phyloP scores from a whole-genome alignment of 2,797 vertebrate species.

The Tamandua tetradactyla region DNA sequence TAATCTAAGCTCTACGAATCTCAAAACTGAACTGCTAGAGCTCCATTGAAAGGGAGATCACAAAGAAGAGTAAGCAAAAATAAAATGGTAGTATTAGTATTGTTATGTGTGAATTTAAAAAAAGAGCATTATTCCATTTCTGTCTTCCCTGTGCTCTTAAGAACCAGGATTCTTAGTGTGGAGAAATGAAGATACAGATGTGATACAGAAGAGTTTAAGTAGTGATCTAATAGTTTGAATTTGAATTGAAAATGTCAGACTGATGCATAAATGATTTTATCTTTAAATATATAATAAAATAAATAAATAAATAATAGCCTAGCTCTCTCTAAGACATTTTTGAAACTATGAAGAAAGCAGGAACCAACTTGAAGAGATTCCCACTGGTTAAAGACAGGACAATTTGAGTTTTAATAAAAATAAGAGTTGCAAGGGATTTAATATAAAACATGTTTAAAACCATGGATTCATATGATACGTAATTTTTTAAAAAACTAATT shows the following conservation, averaged over 20 bases:
- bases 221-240: neutral
- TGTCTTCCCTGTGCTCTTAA: neutral
- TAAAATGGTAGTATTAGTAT: neutral
- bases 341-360: neutral
- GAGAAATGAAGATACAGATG: neutral
- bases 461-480: neutral
- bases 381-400: neutral
- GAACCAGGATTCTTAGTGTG: neutral
- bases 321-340: neutral
- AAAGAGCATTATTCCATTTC: neutral
- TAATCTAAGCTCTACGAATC: neutral
- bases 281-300: neutral
- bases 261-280: neutral
- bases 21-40: neutral
- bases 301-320: neutral
- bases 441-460: neutral
- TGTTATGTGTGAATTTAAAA: neutral
- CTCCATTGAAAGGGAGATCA: neutral
- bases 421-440: neutral
- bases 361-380: neutral
- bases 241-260: neutral
- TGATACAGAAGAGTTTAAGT: neutral
- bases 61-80: neutral
- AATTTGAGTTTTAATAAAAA: neutral
- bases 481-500: neutral